Percentiles rank a stretch among this genome's conserved stretches.
phyloP scores from a whole-genome alignment of 2,113 vertebrate genomes.

The Marmota flaviventris region DNA sequence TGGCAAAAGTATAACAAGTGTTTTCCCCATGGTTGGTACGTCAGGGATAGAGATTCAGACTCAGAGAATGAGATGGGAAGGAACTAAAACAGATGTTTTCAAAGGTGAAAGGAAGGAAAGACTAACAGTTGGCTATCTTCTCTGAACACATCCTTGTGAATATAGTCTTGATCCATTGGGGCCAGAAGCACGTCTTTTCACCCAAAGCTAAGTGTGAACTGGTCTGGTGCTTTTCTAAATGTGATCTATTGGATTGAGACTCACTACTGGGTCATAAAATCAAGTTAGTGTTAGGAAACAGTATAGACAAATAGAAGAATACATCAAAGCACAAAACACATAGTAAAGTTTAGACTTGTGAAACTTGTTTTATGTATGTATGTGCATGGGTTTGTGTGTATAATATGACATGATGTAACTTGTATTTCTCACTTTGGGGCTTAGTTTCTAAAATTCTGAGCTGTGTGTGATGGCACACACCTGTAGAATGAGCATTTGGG shows the following conservation, averaged over 20 bases:
- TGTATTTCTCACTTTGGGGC: background rate
- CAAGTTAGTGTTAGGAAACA: background rate
- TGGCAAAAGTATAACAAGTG: background rate
- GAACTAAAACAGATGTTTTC: background rate
- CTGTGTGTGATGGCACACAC: background rate
- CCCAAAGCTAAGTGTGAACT: background rate
- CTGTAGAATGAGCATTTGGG: background rate
- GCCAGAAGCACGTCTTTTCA: conserved; percentile 8
- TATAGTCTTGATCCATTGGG: background rate
- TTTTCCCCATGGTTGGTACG: background rate
- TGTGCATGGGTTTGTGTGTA: background rate
- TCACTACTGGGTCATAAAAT: background rate
- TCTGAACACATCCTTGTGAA: background rate
- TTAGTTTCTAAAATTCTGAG: background rate
- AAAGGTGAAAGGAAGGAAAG: background rate
- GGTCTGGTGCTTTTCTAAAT: conserved; percentile 23
- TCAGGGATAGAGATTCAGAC: background rate
- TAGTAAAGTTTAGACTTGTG: background rate
- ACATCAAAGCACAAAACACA: background rate
- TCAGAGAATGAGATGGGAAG: no score
- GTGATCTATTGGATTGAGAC: background rate
- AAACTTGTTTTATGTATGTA: background rate
- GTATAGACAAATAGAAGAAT: background rate
- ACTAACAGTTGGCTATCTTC: background rate
- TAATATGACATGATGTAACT: background rate